Percentiles rank a stretch among this genome's conserved stretches.
phyloP scores from a whole-genome alignment of 2,113 vertebrate genomes.

The Anolis sagrei region DNA sequence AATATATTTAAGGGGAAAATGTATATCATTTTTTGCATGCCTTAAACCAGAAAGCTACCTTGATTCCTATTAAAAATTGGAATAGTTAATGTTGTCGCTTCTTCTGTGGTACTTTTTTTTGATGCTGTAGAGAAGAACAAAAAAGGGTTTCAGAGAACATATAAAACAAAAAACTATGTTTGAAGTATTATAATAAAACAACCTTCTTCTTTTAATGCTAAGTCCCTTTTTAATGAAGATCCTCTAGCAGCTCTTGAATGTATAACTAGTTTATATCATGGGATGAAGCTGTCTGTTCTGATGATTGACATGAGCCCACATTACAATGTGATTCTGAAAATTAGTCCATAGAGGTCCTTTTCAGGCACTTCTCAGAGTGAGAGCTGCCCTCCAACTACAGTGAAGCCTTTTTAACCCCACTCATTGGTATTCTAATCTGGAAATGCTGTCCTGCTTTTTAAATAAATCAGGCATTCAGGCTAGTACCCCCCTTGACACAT shows the following conservation, averaged over 20 bases:
- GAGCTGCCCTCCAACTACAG: constrained; percentile 97
- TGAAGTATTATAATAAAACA: constrained; percentile 88
- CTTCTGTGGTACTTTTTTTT: constrained; percentile 78
- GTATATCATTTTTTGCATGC: constrained; percentile 82
- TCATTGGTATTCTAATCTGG: constrained; percentile 99
- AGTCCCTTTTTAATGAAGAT: constrained; percentile 88
- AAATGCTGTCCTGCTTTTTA: constrained; percentile 96
- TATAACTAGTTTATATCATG: constrained; percentile 99
- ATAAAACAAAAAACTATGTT: constrained; percentile 85
- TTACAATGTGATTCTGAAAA: constrained; percentile 99
- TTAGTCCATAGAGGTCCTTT: constrained; percentile 99
- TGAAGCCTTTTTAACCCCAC: constrained; percentile 99
- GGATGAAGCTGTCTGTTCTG: constrained; percentile 99
- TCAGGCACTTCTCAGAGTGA: constrained; percentile 96
- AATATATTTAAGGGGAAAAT: constrained; percentile 84
- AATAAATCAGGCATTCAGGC: constrained; percentile 97
- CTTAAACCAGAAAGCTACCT: constrained; percentile 83
- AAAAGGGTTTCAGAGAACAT: constrained; percentile 83
- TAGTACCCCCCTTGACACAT: constrained; percentile 95
- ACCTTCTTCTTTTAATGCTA: constrained; percentile 81
- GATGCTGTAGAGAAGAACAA: constrained; percentile 82
- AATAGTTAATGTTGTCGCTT: constrained; percentile 84
- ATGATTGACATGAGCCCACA: constrained; percentile 99
- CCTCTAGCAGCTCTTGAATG: constrained; percentile 90
- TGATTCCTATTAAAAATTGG: constrained; percentile 81